A percentile compares a stretch with the other conserved stretches of the same genome.
These are phyloP conservation scores for Porites divaricata DNA, from an alignment of 92 coral and sea anemone genomes.

Conservation along the genomic window DNA sequence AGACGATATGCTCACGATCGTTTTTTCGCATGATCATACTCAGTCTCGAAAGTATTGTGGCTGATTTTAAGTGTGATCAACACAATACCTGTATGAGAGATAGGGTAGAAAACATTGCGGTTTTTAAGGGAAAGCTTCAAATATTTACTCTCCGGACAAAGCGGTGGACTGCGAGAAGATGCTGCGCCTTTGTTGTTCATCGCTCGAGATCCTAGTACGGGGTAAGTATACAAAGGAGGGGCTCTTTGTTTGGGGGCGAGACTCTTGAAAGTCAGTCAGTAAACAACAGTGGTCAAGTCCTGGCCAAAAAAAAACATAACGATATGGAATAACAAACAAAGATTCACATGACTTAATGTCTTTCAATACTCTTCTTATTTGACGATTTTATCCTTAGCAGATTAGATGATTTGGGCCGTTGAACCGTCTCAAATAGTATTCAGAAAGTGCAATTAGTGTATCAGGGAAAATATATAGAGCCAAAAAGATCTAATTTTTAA, in stretches of 20 bases:
- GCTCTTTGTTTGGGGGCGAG: conserved; percentile 4
- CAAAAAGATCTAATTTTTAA: too few relatives aligned
- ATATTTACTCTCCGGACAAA: conserved; percentile 33
- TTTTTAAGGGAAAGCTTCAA: conserved; percentile 5
- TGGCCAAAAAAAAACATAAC: not conserved
- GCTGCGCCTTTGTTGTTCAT: conserved; percentile 22
- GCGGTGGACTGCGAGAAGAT: conserved; percentile 1
- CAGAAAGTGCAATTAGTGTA: too few relatives aligned
- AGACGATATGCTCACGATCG: not conserved
- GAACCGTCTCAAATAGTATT: too few relatives aligned
- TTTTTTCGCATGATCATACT: not conserved
- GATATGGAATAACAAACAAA: too few relatives aligned
- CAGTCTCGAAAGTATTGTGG: not conserved
- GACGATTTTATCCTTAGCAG: too few relatives aligned
- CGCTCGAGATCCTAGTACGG: not conserved
- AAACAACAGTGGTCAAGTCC: not conserved
- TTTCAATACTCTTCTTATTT: too few relatives aligned
- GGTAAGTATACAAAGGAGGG: not conserved
- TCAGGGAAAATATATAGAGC: too few relatives aligned
- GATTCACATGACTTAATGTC: too few relatives aligned
- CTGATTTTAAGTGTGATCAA: not conserved
- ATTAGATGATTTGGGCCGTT: too few relatives aligned
- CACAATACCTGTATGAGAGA: conserved; percentile 3
- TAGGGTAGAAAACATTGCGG: not conserved
- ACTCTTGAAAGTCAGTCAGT: not conserved